phyloP scores from a whole-genome alignment of 2,113 vertebrate species.

The Eira barbara region DNA sequence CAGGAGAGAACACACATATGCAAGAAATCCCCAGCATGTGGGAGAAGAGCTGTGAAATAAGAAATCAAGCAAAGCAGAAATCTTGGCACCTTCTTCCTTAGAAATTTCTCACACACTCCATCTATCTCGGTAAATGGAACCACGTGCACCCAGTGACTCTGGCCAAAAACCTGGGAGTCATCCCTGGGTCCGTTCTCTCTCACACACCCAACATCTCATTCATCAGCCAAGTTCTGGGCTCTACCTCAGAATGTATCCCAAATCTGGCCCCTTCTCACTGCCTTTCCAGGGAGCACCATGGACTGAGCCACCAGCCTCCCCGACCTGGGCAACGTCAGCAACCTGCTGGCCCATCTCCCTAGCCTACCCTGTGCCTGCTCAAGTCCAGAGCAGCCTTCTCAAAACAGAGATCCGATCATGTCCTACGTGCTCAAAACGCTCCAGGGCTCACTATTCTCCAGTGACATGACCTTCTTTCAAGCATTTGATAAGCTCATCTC shows the following conservation, averaged over 20 bases:
- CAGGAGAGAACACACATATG: background rate
- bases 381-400: background rate
- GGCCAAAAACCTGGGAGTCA: background rate
- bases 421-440: background rate
- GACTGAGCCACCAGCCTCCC: background rate
- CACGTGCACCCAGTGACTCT: background rate
- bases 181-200: background rate
- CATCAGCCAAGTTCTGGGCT: background rate
- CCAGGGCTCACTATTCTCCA: background rate
- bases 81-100: background rate
- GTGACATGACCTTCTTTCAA: background rate
- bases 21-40: background rate
- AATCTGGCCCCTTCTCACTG: background rate
- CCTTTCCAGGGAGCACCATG: fast-evolving
- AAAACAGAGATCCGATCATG: background rate
- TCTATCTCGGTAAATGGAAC: conserved; percentile 33
- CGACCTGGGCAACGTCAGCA: background rate
- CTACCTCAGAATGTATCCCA: background rate
- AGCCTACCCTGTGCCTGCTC: background rate
- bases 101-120: conserved; percentile 43
- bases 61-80: conserved; percentile 28
- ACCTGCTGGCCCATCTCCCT: background rate
- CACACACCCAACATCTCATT: background rate
- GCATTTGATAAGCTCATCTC: background rate
- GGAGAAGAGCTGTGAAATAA: background rate